phyloP scores from a whole-genome alignment of 2,797 vertebrate species.

The Leptatherina wallacei region DNA sequence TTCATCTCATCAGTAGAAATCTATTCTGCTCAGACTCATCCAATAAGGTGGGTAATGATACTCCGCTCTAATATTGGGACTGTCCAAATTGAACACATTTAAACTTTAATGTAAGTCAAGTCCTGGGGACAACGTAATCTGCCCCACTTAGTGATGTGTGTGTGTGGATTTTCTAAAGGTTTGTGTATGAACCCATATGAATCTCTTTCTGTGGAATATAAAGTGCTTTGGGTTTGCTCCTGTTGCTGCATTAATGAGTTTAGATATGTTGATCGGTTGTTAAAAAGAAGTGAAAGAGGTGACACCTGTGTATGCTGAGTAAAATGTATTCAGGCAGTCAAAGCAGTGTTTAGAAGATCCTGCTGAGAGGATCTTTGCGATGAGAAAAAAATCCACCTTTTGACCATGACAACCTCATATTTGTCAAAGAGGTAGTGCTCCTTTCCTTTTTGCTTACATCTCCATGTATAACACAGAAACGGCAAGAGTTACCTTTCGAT shows the following conservation, averaged over 20 bases:
- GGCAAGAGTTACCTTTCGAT: neutral
- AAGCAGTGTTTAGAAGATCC: conserved; percentile 54
- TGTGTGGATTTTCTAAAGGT: conserved; percentile 14
- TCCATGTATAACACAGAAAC: neutral
- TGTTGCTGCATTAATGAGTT: conserved; percentile 63
- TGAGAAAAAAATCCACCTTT: conserved; percentile 47
- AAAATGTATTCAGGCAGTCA: conserved; percentile 34
- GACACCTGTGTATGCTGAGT: conserved; percentile 41
- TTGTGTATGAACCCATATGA: conserved; percentile 15
- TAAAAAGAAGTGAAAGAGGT: conserved; percentile 50
- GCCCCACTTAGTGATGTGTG: conserved; percentile 50
- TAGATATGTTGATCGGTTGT: conserved; percentile 56
- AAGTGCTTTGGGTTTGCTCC: conserved; percentile 27
- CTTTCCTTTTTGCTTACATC: neutral
- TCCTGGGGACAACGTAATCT: conserved; percentile 77
- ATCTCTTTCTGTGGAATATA: conserved; percentile 38
- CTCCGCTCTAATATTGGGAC: conserved; percentile 76
- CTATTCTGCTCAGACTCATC: conserved; percentile 78
- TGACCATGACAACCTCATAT: conserved; percentile 7
- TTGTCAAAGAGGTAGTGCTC: neutral
- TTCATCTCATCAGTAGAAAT: conserved; percentile 79
- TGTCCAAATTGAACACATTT: conserved; percentile 79
- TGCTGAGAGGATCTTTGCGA: conserved; percentile 39
- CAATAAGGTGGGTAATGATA: conserved; percentile 80
- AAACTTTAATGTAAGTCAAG: conserved; percentile 81